A percentile compares a stretch with the other conserved stretches of the same genome.
phyloP scores from a whole-genome alignment of 1,140 invertebrate species.

The Anadara kagoshimensis region DNA sequence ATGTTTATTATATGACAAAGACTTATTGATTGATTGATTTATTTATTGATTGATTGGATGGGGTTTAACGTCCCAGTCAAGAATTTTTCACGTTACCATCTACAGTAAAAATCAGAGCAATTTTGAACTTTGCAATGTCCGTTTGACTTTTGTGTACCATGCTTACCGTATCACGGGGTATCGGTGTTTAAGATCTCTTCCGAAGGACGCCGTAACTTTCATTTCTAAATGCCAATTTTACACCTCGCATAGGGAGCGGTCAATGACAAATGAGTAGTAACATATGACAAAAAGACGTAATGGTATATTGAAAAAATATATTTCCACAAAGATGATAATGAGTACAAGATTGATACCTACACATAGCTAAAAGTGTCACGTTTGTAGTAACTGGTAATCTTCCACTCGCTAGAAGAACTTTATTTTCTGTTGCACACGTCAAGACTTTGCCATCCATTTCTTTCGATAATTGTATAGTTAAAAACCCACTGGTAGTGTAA shows the following conservation, averaged over 20 bases:
- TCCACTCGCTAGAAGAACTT: constrained; percentile 23
- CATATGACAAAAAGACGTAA: not conserved
- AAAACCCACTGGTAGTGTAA: constrained; percentile 20
- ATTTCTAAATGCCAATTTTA: no score
- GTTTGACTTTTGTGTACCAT: no score
- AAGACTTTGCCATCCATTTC: constrained; percentile 36
- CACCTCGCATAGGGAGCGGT: not conserved
- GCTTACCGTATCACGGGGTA: no score
- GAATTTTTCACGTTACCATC: no score
- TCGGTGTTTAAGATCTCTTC: no score
- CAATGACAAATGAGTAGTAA: not conserved
- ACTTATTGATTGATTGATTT: not conserved
- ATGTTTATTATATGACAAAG: not conserved
- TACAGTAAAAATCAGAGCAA: no score
- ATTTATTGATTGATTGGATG: not conserved
- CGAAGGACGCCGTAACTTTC: no score
- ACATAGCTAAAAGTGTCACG: constrained; percentile 35
- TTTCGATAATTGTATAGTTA: constrained; percentile 22
- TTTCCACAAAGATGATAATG: not conserved
- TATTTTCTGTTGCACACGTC: constrained; percentile 43
- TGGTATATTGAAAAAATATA: not conserved
- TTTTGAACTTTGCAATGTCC: no score
- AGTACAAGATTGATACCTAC: constrained; percentile 30
- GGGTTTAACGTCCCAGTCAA: no score
- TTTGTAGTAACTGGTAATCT: constrained; percentile 10